Evolutionary conservation across 2,888 invertebrate genomes (phyloP), one percentile per base, ranked within the genome.

Genomic region (Odontocolon sp.): DNA sequence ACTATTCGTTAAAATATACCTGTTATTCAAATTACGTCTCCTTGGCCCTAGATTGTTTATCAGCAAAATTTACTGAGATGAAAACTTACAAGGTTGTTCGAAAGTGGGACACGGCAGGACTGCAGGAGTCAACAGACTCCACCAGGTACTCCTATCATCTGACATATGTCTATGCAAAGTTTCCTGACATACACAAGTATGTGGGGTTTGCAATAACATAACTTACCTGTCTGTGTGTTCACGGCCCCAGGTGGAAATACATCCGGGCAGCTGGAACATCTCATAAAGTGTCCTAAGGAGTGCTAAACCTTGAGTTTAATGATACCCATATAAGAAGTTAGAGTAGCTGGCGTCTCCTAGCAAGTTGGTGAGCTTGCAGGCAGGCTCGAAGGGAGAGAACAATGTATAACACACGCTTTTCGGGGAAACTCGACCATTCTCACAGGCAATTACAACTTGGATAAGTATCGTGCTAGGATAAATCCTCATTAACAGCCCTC

Each of bases 241-340:
- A 2, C 16, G 26, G 2, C 11, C 26, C 26, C 45, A 47, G 36
- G 38, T 56, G 45, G 45, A 5, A 47, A 16, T 52, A 36, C 5
- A n/a, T 56, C 23, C 28, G 1, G 38, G n/a, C 54, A 28, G 21
- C n/a, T 36, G 36, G 1, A 14, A 31, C 3, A 21, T 40, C 14
- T 40, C 47, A 8, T 38, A 11, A 56, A 56, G n/a, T 57, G 45
- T 42, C 14, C 42, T 8, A 36, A 56, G 42, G 23, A 31, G 63
- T 33, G 57, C 18, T 57, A 31, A 64, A 50, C 28, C 31, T 26
- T 18, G 23, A 33, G 28, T 56, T 68, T 38, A 40, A 33, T 33
- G 47, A 50, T 50, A 57, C 63, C 56, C 47, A 50, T 57, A 45
- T 33, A 47, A 56, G 33, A 56, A 63, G 54, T 68, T 63, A 56